Conservation (phyloP, 2,888 invertebrate genomes). For the Argyresthia albistria region DNA sequence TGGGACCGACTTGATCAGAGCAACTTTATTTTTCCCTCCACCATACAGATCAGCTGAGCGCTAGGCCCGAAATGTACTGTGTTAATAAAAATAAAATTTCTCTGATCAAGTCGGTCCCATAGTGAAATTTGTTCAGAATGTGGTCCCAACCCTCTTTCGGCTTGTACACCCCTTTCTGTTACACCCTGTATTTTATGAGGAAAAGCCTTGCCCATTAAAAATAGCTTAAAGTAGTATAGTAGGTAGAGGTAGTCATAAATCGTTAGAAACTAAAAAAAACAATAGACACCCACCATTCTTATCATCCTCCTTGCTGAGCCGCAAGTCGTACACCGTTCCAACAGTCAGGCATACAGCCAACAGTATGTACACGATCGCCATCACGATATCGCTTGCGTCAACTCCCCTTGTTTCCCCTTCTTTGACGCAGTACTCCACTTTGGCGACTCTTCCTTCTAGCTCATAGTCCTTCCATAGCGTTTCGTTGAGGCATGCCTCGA, state of each 20-base stretch:
- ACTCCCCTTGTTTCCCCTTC: background rate
- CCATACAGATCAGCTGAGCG: no score
- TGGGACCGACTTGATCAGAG: no score
- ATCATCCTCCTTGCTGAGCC: background rate
- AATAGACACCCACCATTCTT: background rate
- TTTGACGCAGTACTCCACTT: background rate
- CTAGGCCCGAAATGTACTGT: no score
- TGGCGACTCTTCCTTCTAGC: constrained; percentile 24
- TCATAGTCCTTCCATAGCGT: constrained; percentile 35
- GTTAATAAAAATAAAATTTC: no score
- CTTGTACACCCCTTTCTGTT: no score
- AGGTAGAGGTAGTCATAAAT: background rate
- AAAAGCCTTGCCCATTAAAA: no score
- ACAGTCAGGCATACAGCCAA: background rate
- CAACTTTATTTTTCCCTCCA: no score
- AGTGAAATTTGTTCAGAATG: no score
- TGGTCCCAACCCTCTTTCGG: no score
- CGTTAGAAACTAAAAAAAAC: background rate
- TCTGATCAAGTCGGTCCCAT: no score
- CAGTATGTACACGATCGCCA: background rate
- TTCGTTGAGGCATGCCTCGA: constrained; percentile 47
- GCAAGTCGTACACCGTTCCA: constrained; percentile 1
- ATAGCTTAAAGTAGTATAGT: no score
- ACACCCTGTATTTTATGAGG: no score
- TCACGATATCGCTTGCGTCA: background rate